Evolutionary conservation across 2,888 invertebrate genomes (phyloP).

Genomic region (Philonicus albiceps): DNA sequence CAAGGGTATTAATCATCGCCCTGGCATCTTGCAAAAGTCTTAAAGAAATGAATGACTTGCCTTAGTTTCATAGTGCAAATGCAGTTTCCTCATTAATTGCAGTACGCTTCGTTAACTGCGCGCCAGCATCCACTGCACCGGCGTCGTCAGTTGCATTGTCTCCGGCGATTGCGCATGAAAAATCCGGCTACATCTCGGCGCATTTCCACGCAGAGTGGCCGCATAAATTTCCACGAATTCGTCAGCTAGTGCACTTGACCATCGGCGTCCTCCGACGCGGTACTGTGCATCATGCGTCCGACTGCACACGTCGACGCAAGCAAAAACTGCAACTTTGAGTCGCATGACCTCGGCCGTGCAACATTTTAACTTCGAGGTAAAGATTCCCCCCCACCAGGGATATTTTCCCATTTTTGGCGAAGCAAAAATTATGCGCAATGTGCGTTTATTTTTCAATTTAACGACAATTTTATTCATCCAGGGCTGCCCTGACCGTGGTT

Average conservation of each 20-base stretch:
- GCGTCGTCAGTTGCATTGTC: background rate
- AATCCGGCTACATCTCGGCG: background rate
- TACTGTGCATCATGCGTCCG: background rate
- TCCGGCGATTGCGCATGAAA: background rate
- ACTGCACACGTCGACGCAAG: background rate
- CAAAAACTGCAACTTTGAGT: background rate
- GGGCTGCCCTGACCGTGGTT: background rate
- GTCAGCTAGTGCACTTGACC: background rate
- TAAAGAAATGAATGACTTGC: background rate
- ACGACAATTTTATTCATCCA: background rate
- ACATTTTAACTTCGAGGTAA: background rate
- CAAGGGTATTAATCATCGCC: background rate
- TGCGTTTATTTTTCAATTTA: background rate
- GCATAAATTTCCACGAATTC: background rate
- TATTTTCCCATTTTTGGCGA: background rate
- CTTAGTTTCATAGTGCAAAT: background rate
- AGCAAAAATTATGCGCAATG: background rate
- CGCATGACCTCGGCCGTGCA: background rate
- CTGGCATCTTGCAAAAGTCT: background rate
- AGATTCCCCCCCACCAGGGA: background rate
- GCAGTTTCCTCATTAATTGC: constrained; percentile 2
- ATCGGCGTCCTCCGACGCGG: background rate
- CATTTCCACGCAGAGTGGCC: background rate
- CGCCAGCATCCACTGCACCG: background rate
- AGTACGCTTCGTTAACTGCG: background rate